Evolutionary conservation across 2,888 invertebrate species (phyloP), one percentile per base, ranked within the genome.

Genomic region (Sinopyrophorus schimmeli): DNA sequence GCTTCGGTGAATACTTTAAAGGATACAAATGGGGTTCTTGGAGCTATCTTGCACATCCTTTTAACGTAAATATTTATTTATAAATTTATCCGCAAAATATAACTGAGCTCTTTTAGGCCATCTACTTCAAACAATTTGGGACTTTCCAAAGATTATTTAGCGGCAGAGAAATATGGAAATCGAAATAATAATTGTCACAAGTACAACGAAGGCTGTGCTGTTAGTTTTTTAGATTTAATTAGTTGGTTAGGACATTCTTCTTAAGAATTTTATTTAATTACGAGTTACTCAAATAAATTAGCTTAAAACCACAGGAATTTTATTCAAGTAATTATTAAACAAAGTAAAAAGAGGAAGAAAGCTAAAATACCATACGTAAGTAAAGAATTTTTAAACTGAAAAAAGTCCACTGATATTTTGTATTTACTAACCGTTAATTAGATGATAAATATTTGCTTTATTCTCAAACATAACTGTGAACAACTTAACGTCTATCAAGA

Each of bases 11-110:
- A 72, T 9, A 77, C 77, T 44, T 71, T 80, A 50, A 67, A 75
- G 46, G 27, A 47, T 14, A 76, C 78, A 59, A 83, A 82, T 67
- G 85, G 86, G 1, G 72, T 86, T 27, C 62, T 85, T 37, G 81
- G 86, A 18, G 81, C 81, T 64, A 66, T 86, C 51, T 70, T 86
- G 21, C 80, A 84, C 62, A 75, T 86, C 27, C 64, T 85, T 47
- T 79, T 86, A 52, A 82, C 83, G 86, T 86, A 74, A 81, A 80
- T 75, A 59, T 27, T 26, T 16, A 28, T 12, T 21, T 39, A 10
- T 10, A 20, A n/a, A 1, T n/a, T n/a, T 11, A 9, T 18, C 7
- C 3, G 3, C 7, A 18, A 7, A 11, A 16, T 27, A 5, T 7
- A 17, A 15, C 7, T 26, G n/a, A 15, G 44, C 18, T 44, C 53